Evolutionary conservation across 2,888 invertebrate species (phyloP).

Genomic region (Artemia sinica): DNA sequence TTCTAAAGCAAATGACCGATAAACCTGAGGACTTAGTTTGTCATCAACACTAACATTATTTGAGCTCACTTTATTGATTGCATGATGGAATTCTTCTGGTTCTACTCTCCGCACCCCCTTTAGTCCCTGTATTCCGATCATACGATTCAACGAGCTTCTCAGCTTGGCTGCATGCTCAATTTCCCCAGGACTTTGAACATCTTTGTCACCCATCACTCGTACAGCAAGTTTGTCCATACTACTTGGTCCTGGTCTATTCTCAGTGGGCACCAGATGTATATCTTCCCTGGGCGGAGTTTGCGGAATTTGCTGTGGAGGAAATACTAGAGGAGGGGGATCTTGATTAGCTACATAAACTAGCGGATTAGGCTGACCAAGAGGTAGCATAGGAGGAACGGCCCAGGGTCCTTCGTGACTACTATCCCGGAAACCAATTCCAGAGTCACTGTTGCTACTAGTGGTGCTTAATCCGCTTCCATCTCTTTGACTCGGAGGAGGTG

Average conservation of each 20-base stretch:
- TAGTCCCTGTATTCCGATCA: constrained; percentile 3
- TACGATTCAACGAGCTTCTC: constrained; percentile 20
- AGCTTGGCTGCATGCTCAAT: constrained; percentile 21
- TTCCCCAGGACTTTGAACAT: constrained; percentile 20
- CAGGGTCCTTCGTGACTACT: constrained; percentile 27
- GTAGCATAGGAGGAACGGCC: constrained; percentile 17
- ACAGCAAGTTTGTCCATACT: constrained; percentile 39
- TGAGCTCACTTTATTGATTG: neutral
- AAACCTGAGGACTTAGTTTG: constrained; percentile 22
- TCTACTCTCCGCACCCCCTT: neutral
- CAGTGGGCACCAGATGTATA: constrained; percentile 18
- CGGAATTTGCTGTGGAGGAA: constrained; percentile 22
- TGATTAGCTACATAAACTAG: constrained; percentile 25
- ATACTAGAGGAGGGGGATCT: constrained; percentile 22
- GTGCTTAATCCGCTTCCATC: constrained; percentile 25
- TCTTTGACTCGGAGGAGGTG: constrained; percentile 22
- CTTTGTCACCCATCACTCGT: constrained; percentile 42
- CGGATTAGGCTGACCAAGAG: constrained; percentile 27
- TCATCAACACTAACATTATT: constrained; percentile 20
- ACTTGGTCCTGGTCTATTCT: constrained; percentile 23
- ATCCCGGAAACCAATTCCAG: constrained; percentile 82
- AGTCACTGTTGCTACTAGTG: constrained; percentile 73
- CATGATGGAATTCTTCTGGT: neutral
- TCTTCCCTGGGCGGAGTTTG: constrained; percentile 21
- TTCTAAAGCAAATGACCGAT: constrained; percentile 14